Evolutionary conservation across 2,113 vertebrate genomes (phyloP).

Genomic region (Cyprinus carpio): DNA sequence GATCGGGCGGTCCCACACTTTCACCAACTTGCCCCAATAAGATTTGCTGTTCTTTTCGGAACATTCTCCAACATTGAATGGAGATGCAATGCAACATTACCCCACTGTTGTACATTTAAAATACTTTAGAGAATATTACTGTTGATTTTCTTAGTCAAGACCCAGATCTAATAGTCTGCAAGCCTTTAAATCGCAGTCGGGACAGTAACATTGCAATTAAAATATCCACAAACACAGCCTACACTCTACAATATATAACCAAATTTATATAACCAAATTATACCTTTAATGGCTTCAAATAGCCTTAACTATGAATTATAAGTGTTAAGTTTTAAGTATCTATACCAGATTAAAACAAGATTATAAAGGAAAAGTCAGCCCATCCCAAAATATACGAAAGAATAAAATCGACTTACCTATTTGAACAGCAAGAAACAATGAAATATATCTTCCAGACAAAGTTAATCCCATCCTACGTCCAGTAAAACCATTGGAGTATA

Average conservation of each 20-base stretch:
- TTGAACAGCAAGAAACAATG: conserved; percentile 90
- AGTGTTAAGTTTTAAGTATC: background rate
- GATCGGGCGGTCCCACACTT: conserved; percentile 41
- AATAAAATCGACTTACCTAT: conserved; percentile 83
- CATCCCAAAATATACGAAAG: background rate
- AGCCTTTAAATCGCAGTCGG: background rate
- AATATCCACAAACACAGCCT: background rate
- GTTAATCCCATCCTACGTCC: conserved; percentile 96
- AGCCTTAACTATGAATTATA: background rate
- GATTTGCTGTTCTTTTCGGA: background rate
- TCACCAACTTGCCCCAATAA: background rate
- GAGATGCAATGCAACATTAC: background rate
- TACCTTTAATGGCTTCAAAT: background rate
- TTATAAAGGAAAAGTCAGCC: background rate
- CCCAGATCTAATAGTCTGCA: background rate
- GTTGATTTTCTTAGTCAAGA: background rate
- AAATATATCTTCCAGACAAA: conserved; percentile 91
- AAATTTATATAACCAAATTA: no score
- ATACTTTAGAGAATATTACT: no score
- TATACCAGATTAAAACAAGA: background rate
- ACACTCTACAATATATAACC: no score
- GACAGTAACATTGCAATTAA: background rate
- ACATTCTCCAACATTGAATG: background rate
- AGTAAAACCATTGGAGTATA: conserved; percentile 88
- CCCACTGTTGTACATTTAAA: background rate